A percentile compares a stretch with the other conserved stretches of the same genome.
phyloP scores from a whole-genome alignment of 2,113 vertebrate genomes.

The Antechinus flavipes region DNA sequence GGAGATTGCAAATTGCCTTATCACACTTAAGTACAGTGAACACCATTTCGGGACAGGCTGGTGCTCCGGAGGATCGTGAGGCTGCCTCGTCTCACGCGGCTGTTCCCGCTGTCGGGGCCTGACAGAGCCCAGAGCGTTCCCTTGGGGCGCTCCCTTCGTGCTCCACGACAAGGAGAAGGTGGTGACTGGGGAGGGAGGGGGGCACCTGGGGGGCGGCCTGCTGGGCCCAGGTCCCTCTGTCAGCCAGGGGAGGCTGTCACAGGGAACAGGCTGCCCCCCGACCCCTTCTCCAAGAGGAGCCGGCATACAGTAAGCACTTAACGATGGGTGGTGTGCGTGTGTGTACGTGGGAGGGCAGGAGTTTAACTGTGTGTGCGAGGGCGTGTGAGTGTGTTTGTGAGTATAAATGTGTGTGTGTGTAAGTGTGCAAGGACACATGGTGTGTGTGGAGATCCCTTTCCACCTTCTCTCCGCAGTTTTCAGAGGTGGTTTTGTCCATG shows the following conservation, averaged over 20 bases:
- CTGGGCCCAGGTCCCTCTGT: background rate
- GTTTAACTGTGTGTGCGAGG: too few species aligned
- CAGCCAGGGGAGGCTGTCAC: background rate
- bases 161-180: background rate
- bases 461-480: background rate
- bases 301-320: background rate
- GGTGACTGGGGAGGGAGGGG: background rate
- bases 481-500: background rate
- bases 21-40: background rate
- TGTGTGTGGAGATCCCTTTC: background rate
- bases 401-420: too few species aligned
- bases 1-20: background rate
- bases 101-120: background rate
- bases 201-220: accelerated
- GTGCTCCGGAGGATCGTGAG: background rate
- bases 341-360: too few species aligned
- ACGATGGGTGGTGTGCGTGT: background rate
- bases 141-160: background rate
- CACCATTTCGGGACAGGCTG: background rate
- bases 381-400: too few species aligned
- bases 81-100: background rate
- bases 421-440: too few species aligned
- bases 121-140: background rate
- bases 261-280: background rate
- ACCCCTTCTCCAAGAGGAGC: slow-evolving; percentile 2